Evolutionary conservation across 2,888 invertebrate genomes (phyloP).

Genomic region (Caenorhabditis imperialis): DNA sequence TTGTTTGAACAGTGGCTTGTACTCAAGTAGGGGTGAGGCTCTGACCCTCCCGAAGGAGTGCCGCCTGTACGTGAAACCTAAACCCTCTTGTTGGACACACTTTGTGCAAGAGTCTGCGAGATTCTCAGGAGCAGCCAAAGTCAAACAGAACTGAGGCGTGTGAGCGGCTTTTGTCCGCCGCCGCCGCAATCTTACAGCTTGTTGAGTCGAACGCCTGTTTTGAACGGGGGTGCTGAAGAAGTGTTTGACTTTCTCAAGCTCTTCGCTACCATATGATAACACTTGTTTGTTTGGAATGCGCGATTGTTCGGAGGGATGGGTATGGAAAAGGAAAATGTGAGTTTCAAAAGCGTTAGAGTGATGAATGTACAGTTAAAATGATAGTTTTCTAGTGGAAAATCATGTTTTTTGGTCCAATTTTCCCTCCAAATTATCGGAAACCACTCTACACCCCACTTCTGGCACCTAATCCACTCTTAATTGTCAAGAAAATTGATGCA

Average conservation of each 20-base stretch:
- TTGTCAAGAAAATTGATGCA: conserved; percentile 43
- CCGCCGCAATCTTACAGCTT: conserved; percentile 45
- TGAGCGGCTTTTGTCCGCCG: conserved; percentile 53
- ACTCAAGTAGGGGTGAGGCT: conserved; percentile 39
- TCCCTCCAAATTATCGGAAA: too few species aligned
- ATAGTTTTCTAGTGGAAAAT: too few species aligned
- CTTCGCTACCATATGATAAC: too few species aligned
- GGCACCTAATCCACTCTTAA: conserved; percentile 32
- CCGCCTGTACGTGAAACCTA: conserved; percentile 53
- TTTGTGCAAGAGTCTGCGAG: conserved; percentile 25
- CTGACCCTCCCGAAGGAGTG: conserved; percentile 47
- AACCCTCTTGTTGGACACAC: conserved; percentile 52
- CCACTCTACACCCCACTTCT: neutral
- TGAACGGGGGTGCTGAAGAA: too few species aligned
- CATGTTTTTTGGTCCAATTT: too few species aligned
- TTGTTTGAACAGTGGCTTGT: conserved; percentile 45
- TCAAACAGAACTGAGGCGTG: conserved; percentile 44
- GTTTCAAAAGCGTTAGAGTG: too few species aligned
- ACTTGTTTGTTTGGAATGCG: too few species aligned
- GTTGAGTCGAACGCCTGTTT: conserved; percentile 51
- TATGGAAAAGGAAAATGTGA: too few species aligned
- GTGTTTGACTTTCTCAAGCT: conserved; percentile 51
- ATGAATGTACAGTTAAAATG: too few species aligned
- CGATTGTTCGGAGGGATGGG: too few species aligned
- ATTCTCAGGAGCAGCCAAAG: conserved; percentile 22